Evolutionary conservation across 2,888 invertebrate species (phyloP), one percentile per base, ranked within the genome.

Genomic region (Leucania comma): DNA sequence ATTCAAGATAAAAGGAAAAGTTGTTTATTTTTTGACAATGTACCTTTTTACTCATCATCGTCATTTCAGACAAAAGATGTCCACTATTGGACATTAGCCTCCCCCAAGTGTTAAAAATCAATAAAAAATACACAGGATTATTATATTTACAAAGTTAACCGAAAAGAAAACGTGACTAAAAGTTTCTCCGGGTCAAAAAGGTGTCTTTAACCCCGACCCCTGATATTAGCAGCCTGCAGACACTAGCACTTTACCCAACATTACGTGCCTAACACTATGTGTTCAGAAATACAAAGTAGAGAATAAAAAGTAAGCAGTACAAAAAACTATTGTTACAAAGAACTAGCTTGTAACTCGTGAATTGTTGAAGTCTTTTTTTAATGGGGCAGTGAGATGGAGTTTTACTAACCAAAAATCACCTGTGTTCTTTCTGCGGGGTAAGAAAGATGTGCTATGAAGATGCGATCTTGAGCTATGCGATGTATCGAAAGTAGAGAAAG

Each of bases 221-320:
- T 20, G 50, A 46, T 48, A 48, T 48, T 48, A 48, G 2, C 51
- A 5, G 26, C 61, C 42, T 58, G 58, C 29, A 14, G n/a, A 35
- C 17, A 22, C 57, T 22, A 54, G 50, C 17, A 64, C 32, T 67
- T 70, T 68, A 70, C 42, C 50, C 26, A 48, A 64, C 26, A 24
- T 48, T 61, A 66, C 63, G 56, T 64, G 59, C 22, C 26, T 56
- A 54, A 26, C 20, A 78, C 78, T 57, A 50, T 58, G 73, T 77
- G 38, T 62, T 6, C 2, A 38, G 14, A 24, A 3, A 63, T 68
- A 51, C 63, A 64, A 72, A 61, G 72, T 72, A 69, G 63, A 56
- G 29, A 17, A 42, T 46, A 71, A 24, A 42, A 66, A 57, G 29
- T 4, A 29, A 29, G 29, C 4, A 29, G 29, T 29, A 29, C 29